Evolutionary conservation across 2,113 vertebrate species (phyloP), one percentile per base, ranked within the genome.

Genomic region (Polypterus bichir): DNA sequence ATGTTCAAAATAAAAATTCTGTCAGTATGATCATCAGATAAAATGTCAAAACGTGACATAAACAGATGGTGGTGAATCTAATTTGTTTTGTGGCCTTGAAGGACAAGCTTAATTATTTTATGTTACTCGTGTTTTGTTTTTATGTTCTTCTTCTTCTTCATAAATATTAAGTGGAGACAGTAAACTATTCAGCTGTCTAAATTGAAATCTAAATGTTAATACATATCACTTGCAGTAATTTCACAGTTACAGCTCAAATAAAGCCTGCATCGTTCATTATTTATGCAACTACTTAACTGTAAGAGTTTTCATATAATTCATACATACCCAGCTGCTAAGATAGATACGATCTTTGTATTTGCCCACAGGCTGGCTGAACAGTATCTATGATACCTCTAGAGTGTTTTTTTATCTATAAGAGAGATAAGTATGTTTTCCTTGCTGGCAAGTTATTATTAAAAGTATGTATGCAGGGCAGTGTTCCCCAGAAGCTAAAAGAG

Each of bases 291-390:
- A 45, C 27, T 59, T 44, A 27, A 49, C 48, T 48, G 53, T 46
- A 11, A 49, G 27, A 59, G 55, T 53, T 61, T 56, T 62, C 49
- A 9, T 49, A 49, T 9, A 45, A 9, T 9, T 52, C 54, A 49
- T 58, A 54, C 51, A 47, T 56, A 58, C 54, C 54, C 62, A 46
- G 47, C 45, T 46, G 48, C 65, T 59, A 49, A 46, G 61, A 46
- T 27, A 73, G 83, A 86, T 85, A 84, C 64, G 68, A 86, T 87
- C 84, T 83, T 80, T 76, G 75, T 76, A 79, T 86, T 82, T 83
- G 74, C 71, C 81, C 77, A 68, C 71, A 70, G 72, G 81, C 76
- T 10, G 75, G 74, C 62, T 68, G 70, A 74, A 77, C 76, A 76
- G 73, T 76, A 78, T 81, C 76, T 69, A 69, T 62, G 49, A 66